Conservation (phyloP, 2,797 vertebrate genomes). For the Xiphophorus birchmanni region DNA sequence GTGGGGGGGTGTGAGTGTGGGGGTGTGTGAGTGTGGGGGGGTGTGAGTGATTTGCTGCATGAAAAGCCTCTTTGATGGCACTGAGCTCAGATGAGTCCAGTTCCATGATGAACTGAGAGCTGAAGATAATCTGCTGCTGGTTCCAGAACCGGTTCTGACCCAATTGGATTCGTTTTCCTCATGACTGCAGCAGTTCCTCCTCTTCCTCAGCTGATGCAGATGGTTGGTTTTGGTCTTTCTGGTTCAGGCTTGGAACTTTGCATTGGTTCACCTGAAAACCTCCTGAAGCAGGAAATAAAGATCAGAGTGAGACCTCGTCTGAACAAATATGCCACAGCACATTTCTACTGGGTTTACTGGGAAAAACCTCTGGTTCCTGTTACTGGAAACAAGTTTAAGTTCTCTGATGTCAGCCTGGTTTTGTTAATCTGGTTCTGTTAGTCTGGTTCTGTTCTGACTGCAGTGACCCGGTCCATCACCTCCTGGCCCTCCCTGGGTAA, state of each 20-base stretch:
- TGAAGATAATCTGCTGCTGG: not conserved
- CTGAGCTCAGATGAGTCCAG: slow-evolving; percentile 46
- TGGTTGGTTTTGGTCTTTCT: no score
- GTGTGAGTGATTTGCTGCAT: slow-evolving; percentile 43
- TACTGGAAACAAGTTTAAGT: no score
- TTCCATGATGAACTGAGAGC: not conserved
- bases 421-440: no score
- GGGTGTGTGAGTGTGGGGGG: slow-evolving; percentile 4
- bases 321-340: not conserved
- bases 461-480: no score
- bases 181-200: no score
- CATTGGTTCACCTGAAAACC: no score
- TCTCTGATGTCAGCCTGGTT: no score
- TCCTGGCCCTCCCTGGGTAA: not conserved
- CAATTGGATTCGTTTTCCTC: no score
- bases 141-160: not conserved
- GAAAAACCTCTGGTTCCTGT: not conserved
- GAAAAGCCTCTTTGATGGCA: slow-evolving; percentile 70
- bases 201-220: no score
- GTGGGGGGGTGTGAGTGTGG: not conserved
- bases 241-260: no score
- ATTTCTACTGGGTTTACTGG: not conserved
- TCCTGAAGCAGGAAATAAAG: not conserved
- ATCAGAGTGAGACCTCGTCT: not conserved
- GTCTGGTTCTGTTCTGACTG: not conserved